Conservation (phyloP, 1,140 invertebrate species). For the Archivesica marissinica region DNA sequence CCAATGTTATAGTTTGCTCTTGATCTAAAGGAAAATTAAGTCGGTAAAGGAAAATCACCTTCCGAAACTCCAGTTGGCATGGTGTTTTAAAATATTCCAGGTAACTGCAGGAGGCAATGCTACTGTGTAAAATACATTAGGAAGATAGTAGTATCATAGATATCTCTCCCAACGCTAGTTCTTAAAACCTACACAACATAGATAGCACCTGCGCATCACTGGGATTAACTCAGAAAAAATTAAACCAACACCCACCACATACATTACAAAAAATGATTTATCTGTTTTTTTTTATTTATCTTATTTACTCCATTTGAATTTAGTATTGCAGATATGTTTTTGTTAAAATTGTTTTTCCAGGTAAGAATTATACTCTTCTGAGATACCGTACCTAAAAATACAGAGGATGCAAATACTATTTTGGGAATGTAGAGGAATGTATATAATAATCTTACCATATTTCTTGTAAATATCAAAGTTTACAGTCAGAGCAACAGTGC, state of each 20-base stretch:
- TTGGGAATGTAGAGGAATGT: no score
- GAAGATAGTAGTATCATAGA: slow-evolving; percentile 20
- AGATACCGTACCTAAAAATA: no score
- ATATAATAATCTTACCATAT: no score
- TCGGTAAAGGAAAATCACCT: neutral
- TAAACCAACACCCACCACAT: slow-evolving; percentile 8
- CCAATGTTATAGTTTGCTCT: neutral
- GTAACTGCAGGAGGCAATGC: slow-evolving; percentile 33
- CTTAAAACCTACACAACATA: neutral
- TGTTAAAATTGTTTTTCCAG: neutral
- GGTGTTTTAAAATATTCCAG: slow-evolving; percentile 25
- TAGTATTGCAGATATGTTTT: neutral
- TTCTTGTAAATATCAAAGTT: no score
- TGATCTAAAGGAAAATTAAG: slow-evolving; percentile 29
- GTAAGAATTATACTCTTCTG: neutral
- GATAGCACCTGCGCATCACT: slow-evolving; percentile 16
- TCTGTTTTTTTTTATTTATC: neutral
- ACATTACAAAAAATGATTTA: neutral
- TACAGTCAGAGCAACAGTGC: no score
- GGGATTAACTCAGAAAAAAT: neutral
- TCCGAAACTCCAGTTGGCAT: slow-evolving; percentile 28
- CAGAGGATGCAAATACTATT: no score
- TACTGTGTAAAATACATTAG: slow-evolving; percentile 55
- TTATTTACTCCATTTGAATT: neutral
- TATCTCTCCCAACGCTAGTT: slow-evolving; percentile 29